Conservation (phyloP, 2,797 vertebrate species). For the Aldrovandia affinis region DNA sequence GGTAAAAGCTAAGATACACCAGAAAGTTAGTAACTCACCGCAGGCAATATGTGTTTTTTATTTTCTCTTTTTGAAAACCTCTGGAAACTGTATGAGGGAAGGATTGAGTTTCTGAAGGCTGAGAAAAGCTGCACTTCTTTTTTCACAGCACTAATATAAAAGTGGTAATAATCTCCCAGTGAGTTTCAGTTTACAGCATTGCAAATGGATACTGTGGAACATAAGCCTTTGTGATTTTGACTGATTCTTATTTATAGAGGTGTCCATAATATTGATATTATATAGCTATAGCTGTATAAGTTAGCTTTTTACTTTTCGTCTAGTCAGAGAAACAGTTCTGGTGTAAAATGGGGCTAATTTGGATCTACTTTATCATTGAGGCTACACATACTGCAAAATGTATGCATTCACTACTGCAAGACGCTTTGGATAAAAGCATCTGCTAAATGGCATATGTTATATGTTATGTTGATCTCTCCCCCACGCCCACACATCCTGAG, state of each 20-base stretch:
- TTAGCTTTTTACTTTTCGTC: background rate
- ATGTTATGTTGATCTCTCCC: too few species aligned
- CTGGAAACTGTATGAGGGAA: background rate
- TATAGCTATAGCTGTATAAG: background rate
- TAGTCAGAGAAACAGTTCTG: background rate
- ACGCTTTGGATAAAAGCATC: too few species aligned
- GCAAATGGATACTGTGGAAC: slow-evolving; percentile 2
- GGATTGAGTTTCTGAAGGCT: background rate
- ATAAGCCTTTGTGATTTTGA: background rate
- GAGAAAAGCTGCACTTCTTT: background rate
- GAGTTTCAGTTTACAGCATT: slow-evolving; percentile 11
- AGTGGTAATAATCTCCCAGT: background rate
- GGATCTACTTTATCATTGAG: too few species aligned
- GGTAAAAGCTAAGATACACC: background rate
- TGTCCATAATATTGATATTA: background rate
- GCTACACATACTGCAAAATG: too few species aligned
- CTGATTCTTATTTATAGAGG: slow-evolving; percentile 1
- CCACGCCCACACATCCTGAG: background rate
- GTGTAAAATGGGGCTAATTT: background rate
- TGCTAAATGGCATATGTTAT: too few species aligned
- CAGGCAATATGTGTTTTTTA: background rate
- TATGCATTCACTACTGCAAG: too few species aligned
- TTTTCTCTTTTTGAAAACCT: background rate
- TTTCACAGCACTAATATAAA: background rate
- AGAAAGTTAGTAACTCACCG: background rate